Base-by-base conservation (phyloP, 2,113 vertebrate genomes). In the Myanophis thanlyinensis region DNA sequence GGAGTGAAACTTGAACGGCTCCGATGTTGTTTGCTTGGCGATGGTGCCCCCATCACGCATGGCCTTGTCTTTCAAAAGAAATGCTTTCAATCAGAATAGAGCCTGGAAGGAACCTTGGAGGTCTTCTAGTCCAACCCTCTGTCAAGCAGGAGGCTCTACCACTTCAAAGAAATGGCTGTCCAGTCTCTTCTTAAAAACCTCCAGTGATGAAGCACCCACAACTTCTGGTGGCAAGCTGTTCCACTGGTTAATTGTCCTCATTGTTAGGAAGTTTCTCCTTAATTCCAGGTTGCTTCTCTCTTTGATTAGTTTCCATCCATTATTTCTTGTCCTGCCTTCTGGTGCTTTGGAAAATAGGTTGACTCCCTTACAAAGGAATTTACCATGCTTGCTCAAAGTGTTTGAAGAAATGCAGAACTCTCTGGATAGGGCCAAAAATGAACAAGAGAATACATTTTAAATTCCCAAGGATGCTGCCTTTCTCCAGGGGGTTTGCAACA, bases 11-110 rank as follows among this genome's bases (percentile, higher is more conserved):
- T 0, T 1, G 8, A 62, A 94, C 95, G 25, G 91, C 94, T 95
- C 56, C 85, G 92, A 73, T 93, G 92, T 97, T 95, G 94, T 92
- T 93, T 93, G 23, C 93, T 96, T 89, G 87, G 89, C 86, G 91
- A 52, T 13, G 52, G 25, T 13, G 48, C 87, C 92, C 92, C 12
- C 87, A 8, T 91, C 88, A 13, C 0, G 0, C 46, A 91, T 93
- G 95, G 88, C 85, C 85, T 89, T 85, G 23, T 3, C 11, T 85
- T 2, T 35, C 46, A 48, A 49, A 30, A n/a, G n/a, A 13, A 87
- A 48, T 67, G 47, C 89, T 93, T 47, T 91, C 89, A n/a, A 67
- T 13, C 4, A 13, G 59, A 67, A n/a, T 15, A 13, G 59, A 67
- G 4, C 4, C 4, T 67, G 59, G 30, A 67, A 67, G 59, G 59